Evolutionary conservation across 2,113 vertebrate species (phyloP), one percentile per base, ranked within the genome.

Genomic region (Jaculus jaculus): DNA sequence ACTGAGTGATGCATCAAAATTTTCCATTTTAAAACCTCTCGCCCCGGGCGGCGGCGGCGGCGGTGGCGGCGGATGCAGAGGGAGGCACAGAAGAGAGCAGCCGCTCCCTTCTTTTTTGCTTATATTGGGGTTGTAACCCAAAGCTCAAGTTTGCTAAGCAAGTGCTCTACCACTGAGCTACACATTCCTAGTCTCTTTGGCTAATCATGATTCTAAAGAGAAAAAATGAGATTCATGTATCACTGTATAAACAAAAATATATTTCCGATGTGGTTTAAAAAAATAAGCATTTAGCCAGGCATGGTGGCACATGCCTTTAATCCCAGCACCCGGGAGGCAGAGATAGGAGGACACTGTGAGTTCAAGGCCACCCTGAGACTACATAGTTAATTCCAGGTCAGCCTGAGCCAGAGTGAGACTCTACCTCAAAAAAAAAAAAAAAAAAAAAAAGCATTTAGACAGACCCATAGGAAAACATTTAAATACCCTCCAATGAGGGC

Each of bases 161-260:
- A 80, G 23, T 24, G 23, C 23, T 80, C 12, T 23, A 61, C 13
- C n/a, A 61, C 20, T 61, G 23, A 80, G 54, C 77, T 34, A 79
- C 77, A 79, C 77, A 79, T 12, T 47, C 32, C 9, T 79, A 60
- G 51, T 23, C 24, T n/a, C 78, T 7, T 34, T 17, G 65, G 72
- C 10, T 88, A 91, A 72, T 32, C 60, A 51, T 69, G 68, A 78
- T 93, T 87, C 89, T 65, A 81, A 93, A 81, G 47, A 65, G 39
- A 93, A 92, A 93, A 84, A 77, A 72, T 93, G 37, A 90, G 54
- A 89, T 87, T 95, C 37, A 51, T 58, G 61, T 21, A 24, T 89
- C 54, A 92, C 1, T 28, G 21, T 3, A 18, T 75, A 26, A 30
- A 74, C 71, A 66, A 94, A 94, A 93, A 58, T 91, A 51, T 92